Conservation (phyloP, 1,140 invertebrate species). For the Chionoecetes opilio region DNA sequence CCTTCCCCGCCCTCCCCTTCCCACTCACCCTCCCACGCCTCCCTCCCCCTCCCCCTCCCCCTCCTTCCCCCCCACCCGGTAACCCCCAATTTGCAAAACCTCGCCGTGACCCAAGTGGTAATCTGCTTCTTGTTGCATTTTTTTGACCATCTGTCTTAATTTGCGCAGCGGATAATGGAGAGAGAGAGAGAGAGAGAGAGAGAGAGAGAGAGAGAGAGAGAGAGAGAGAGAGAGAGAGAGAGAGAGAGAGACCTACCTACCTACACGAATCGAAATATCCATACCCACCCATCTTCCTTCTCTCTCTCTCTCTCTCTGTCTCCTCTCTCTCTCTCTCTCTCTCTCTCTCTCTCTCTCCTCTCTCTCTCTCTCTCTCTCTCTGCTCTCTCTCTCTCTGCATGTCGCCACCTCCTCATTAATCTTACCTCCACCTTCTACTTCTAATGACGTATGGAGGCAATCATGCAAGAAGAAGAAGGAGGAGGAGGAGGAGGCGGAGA, state of each 20-base stretch:
- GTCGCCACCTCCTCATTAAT: conserved; percentile 16
- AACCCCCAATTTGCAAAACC: conserved; percentile 37
- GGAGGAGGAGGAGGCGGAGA: not conserved
- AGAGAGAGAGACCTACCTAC: not conserved
- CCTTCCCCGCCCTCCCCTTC: not conserved
- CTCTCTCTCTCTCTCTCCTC: conserved; percentile 21
- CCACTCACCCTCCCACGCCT: not conserved
- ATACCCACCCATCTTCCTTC: not conserved
- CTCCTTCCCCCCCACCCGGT: not conserved
- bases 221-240: conserved; percentile 51
- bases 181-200: conserved; percentile 18
- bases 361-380: conserved; percentile 20
- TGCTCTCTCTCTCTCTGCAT: conserved; percentile 16
- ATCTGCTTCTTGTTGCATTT: conserved; percentile 45
- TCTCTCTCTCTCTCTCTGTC: not conserved
- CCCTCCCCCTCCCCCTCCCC: not conserved
- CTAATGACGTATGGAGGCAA: not conserved
- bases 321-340: conserved; percentile 8
- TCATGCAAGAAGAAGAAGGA: not conserved
- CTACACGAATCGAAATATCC: too few relatives aligned
- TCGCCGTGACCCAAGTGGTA: conserved; percentile 8
- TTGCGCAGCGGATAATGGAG: not conserved
- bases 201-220: not conserved
- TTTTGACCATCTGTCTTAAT: conserved; percentile 48
- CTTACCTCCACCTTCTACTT: not conserved